Evolutionary conservation across 2,797 vertebrate species (phyloP), one percentile per base, ranked within the genome.

Genomic region (Fratercula arctica): DNA sequence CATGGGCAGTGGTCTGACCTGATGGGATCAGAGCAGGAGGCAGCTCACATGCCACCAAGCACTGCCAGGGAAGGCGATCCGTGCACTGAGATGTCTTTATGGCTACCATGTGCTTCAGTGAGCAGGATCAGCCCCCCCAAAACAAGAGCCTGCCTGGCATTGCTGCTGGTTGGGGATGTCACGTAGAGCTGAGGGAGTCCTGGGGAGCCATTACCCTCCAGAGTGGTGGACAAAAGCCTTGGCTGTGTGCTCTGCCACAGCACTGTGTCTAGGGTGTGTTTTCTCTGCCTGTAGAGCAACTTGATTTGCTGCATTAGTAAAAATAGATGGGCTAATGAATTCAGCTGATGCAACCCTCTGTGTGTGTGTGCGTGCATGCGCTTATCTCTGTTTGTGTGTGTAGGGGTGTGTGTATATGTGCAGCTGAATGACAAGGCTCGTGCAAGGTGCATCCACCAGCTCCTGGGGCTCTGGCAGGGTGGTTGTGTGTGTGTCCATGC

Each of bases 251-350:
- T 90, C 48, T 45, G 45, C 66, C 91, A 80, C 82, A 21, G 85
- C 68, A 1, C 78, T 23, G 19, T 28, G 56, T 19, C 77, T 41
- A 43, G 85, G 82, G 39, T 61, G 74, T 69, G 85, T 85, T 92
- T 76, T 75, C 89, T 64, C 91, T 2, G 81, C 85, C 90, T 78
- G 91, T 87, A 79, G 87, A 96, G 90, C 82, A 78, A 85, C 90
- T 94, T 95, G 95, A 93, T 97, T 96, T 96, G 96, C 96, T 97
- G 94, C 95, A 95, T 96, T 94, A 95, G 85, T 95, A 95, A 94
- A 95, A 95, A 90, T 91, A 96, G 96, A 88, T 16, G n/a, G 80
- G 88, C 90, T 96, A 95, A 96, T 96, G 87, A 96, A 97, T 92
- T 92, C 95, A 94, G 92, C 80, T 92, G 93, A 93, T 82, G 95